Percentiles rank a stretch among this genome's conserved stretches.
Conservation (phyloP, 2,888 invertebrate genomes). For the Mechanitis messenoides region DNA sequence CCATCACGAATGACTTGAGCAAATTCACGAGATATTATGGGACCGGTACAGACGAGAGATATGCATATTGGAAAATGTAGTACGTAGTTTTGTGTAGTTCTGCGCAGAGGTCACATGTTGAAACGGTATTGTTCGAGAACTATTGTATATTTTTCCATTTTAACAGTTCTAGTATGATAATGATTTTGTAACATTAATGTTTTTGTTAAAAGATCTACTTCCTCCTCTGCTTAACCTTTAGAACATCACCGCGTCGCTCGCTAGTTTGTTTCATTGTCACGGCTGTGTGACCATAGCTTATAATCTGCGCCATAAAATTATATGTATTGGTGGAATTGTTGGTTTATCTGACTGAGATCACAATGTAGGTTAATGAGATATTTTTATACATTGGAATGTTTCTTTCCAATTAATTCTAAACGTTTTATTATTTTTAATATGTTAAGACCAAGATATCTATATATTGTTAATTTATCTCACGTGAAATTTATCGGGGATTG, state of each 20-base stretch:
- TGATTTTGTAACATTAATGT: not conserved
- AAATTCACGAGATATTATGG: slow-evolving; percentile 15
- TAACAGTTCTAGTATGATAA: not conserved
- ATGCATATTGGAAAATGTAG: not conserved
- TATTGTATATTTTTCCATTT: not conserved
- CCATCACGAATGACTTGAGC: slow-evolving; percentile 22
- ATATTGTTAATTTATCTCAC: too few species aligned
- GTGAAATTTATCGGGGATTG: too few species aligned
- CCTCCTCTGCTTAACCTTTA: slow-evolving; percentile 1
- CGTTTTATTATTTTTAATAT: too few species aligned
- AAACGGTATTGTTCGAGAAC: slow-evolving; percentile 1
- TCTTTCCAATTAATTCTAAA: too few species aligned
- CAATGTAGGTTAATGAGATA: not conserved
- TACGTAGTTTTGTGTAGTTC: too few species aligned
- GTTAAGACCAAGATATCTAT: too few species aligned
- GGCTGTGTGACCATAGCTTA: slow-evolving; percentile 13
- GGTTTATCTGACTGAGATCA: not conserved
- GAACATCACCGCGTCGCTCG: not conserved
- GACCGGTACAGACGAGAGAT: slow-evolving; percentile 3
- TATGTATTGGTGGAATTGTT: slow-evolving; percentile 9
- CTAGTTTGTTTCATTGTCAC: slow-evolving; percentile 17
- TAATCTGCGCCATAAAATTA: slow-evolving; percentile 19
- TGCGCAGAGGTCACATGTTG: not conserved
- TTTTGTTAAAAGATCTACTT: not conserved
- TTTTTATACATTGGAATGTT: too few species aligned